phyloP scores from a whole-genome alignment of 2,113 vertebrate species.

The Turdus rufiventris region DNA sequence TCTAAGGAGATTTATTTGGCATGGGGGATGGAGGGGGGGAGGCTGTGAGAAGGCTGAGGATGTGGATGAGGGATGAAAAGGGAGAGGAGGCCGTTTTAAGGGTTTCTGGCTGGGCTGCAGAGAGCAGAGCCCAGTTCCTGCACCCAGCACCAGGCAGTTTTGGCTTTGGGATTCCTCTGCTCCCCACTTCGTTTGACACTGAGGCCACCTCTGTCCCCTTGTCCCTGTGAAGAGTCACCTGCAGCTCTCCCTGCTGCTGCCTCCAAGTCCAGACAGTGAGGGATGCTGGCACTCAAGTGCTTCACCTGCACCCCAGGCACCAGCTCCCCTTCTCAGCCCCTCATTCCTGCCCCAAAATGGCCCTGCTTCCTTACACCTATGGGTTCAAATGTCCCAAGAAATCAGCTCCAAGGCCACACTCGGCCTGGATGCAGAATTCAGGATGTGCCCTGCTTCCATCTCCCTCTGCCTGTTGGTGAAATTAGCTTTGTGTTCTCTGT shows the following conservation, averaged over 20 bases:
- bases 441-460: neutral
- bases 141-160: neutral
- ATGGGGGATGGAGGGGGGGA: neutral
- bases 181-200: neutral
- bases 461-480: neutral
- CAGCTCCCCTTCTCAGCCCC: neutral
- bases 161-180: neutral
- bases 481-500: conserved; percentile 52
- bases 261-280: neutral
- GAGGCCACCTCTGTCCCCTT: neutral
- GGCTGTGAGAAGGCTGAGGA: neutral
- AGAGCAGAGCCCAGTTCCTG: neutral
- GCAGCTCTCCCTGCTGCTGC: neutral
- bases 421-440: neutral
- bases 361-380: neutral
- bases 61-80: neutral
- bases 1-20: conserved; percentile 40
- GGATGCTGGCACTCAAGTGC: accelerated
- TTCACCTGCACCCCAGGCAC: neutral
- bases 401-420: neutral
- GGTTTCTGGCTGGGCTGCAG: neutral
- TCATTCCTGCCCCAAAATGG: neutral
- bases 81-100: neutral
- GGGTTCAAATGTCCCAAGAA: neutral
- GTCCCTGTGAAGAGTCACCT: neutral